Evolutionary conservation across 2,888 invertebrate species (phyloP).

Genomic region (Ptilodon capucinus): DNA sequence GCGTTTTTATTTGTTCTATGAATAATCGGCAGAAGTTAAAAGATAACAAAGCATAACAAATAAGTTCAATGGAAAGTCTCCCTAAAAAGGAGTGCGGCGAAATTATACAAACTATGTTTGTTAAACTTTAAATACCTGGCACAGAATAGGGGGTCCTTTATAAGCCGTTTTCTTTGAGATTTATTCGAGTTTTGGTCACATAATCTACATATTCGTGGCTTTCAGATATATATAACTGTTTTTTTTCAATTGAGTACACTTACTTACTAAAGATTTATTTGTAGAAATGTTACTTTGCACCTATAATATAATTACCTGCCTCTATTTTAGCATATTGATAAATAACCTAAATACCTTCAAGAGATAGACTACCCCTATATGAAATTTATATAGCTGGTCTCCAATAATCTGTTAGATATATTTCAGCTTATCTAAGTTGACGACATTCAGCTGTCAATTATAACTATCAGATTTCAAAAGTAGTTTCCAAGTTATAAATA

Average conservation of each 20-base stretch:
- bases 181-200: slow-evolving; percentile 40
- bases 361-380: not conserved
- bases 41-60: not conserved
- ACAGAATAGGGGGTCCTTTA: slow-evolving; percentile 36
- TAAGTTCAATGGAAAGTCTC: not conserved
- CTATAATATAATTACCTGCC: no score
- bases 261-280: slow-evolving; percentile 15
- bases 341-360: no score
- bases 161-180: slow-evolving; percentile 39
- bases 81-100: slow-evolving; percentile 11
- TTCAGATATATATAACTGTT: slow-evolving; percentile 33
- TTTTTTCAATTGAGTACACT: slow-evolving; percentile 37
- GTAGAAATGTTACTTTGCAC: no score
- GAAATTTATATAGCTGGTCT: not conserved
- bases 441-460: slow-evolving; percentile 47
- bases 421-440: slow-evolving; percentile 1
- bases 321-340: no score
- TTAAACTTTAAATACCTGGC: slow-evolving; percentile 34
- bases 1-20: no score
- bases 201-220: slow-evolving; percentile 37
- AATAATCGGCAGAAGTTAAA: no score
- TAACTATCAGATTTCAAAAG: slow-evolving; percentile 38
- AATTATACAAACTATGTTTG: slow-evolving; percentile 35
- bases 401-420: not conserved
- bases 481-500: slow-evolving; percentile 43